Evolutionary conservation across 2,888 invertebrate genomes (phyloP).

Genomic region (Pterobdella sp.): DNA sequence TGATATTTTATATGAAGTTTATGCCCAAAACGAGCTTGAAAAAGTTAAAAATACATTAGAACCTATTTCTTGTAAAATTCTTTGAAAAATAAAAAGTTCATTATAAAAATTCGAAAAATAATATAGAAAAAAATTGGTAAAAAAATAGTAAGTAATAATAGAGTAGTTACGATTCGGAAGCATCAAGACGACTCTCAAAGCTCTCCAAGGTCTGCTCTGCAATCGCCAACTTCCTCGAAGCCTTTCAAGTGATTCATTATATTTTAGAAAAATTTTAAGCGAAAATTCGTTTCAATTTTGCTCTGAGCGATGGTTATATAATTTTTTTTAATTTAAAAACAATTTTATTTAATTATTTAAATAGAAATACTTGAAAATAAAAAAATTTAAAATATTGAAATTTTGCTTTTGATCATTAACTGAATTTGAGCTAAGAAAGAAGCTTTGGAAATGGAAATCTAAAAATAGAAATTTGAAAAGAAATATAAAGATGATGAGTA

Average conservation of each 20-base stretch:
- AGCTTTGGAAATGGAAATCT: neutral
- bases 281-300: no score
- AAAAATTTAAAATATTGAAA: neutral
- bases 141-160: neutral
- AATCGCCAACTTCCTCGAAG: constrained; percentile 99
- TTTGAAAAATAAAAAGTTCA: no score
- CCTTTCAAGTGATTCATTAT: constrained; percentile 62
- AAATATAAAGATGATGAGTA: neutral
- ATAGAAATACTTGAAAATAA: no score
- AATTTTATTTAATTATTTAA: neutral
- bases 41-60: no score
- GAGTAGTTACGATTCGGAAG: constrained; percentile 38
- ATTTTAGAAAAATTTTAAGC: no score
- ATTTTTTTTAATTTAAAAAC: no score
- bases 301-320: no score
- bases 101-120: neutral
- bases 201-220: constrained; percentile 99
- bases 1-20: no score
- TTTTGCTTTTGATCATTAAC: neutral
- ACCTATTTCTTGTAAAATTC: no score
- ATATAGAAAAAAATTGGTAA: neutral
- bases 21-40: no score
- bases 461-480: neutral
- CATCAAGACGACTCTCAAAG: constrained; percentile 77
- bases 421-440: neutral